phyloP scores from a whole-genome alignment of 2,797 vertebrate genomes.

The Valencia hispanica region DNA sequence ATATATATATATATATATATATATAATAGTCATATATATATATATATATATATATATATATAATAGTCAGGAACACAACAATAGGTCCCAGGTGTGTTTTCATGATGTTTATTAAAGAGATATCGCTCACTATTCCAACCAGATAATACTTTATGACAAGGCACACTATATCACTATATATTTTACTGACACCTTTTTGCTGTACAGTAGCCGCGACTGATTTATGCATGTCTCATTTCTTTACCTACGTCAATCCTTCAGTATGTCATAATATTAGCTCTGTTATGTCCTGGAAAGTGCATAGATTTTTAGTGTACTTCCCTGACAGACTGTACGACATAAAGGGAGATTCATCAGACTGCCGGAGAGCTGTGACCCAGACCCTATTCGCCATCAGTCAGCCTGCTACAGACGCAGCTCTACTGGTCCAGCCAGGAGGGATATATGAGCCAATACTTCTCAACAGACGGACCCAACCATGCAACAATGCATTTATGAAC shows the following conservation, averaged over 20 bases:
- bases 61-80: neutral
- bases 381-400: slow-evolving; percentile 69
- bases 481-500: slow-evolving; percentile 58
- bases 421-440: slow-evolving; percentile 49
- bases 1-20: too few species aligned
- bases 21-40: too few species aligned
- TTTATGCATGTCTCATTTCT: slow-evolving; percentile 6
- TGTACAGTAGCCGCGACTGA: slow-evolving; percentile 11
- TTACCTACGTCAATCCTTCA: slow-evolving; percentile 24
- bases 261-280: slow-evolving; percentile 29
- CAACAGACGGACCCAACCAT: slow-evolving; percentile 54
- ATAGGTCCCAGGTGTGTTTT: neutral
- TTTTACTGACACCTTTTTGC: neutral
- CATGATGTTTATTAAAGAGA: neutral
- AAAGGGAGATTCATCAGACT: slow-evolving; percentile 61
- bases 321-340: slow-evolving; percentile 51
- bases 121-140: neutral
- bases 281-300: slow-evolving; percentile 30
- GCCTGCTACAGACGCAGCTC: slow-evolving; percentile 41
- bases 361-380: slow-evolving; percentile 59
- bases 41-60: too few species aligned
- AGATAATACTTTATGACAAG: neutral
- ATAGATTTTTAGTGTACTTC: slow-evolving; percentile 45
- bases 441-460: slow-evolving; percentile 52
- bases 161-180: neutral